Evolutionary conservation across 2,888 invertebrate genomes (phyloP).

Genomic region (Chloromyia formosa): DNA sequence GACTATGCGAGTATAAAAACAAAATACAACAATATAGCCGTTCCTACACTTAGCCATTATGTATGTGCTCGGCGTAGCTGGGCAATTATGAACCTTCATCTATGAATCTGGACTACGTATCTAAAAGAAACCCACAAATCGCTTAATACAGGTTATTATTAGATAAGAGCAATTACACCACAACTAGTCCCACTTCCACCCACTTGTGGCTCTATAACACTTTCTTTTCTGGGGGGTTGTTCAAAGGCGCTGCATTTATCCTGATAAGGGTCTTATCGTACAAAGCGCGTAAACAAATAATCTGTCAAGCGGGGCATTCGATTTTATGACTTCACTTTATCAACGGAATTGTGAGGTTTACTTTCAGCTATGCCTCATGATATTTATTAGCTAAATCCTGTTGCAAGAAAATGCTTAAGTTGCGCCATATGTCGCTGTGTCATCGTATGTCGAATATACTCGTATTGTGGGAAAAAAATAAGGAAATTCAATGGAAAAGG

Average conservation of each 20-base stretch:
- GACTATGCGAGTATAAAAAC: not conserved
- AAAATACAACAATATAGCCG: not conserved
- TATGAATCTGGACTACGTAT: not conserved
- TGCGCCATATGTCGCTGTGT: constrained; percentile 1
- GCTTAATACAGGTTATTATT: constrained; percentile 8
- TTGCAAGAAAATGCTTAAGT: constrained; percentile 9
- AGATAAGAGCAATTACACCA: constrained; percentile 16
- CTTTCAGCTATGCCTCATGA: not conserved
- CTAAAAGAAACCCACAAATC: constrained; percentile 9
- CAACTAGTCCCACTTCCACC: not conserved
- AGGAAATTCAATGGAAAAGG: too few species aligned
- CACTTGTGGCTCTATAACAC: constrained; percentile 3
- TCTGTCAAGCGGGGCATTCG: constrained; percentile 29
- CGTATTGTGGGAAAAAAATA: too few species aligned
- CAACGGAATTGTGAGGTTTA: constrained; percentile 1
- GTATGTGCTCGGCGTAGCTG: too few species aligned
- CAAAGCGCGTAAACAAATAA: constrained; percentile 31
- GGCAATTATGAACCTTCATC: too few species aligned
- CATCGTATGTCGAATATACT: too few species aligned
- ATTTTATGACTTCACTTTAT: constrained; percentile 36
- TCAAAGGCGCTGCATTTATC: constrained; percentile 7
- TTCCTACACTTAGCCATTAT: not conserved
- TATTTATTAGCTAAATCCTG: not conserved
- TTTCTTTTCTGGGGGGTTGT: constrained; percentile 21
- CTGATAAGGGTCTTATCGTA: constrained; percentile 32